Conservation (phyloP, 1,140 invertebrate genomes). For the Aleiodes sp. region DNA sequence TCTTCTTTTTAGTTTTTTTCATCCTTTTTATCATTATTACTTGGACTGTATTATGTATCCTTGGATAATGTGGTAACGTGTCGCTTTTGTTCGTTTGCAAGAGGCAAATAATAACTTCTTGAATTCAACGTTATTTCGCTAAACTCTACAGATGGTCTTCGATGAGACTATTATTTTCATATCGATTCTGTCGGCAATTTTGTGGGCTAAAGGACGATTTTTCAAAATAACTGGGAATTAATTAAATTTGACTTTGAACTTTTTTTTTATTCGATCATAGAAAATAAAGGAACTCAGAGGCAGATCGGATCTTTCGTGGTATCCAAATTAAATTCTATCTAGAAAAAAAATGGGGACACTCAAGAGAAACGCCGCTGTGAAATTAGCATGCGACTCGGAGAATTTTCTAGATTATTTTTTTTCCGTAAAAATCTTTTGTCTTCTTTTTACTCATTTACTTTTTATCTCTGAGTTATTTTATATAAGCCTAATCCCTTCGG, state of each 20-base stretch:
- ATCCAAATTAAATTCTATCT: conserved; percentile 34
- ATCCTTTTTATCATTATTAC: conserved; percentile 13
- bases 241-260: conserved; percentile 22
- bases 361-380: conserved; percentile 25
- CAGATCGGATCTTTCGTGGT: conserved; percentile 29
- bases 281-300: conserved; percentile 28
- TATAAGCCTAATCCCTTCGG: conserved; percentile 54
- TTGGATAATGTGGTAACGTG: conserved; percentile 30
- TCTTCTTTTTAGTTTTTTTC: background rate
- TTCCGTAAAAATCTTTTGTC: conserved; percentile 16
- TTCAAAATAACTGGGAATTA: conserved; percentile 22
- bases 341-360: conserved; percentile 12
- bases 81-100: no score
- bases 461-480: conserved; percentile 21
- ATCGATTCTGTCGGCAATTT: conserved; percentile 13
- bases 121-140: background rate
- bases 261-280: background rate
- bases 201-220: background rate
- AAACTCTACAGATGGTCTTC: background rate
- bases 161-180: background rate
- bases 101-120: background rate
- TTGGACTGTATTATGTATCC: conserved; percentile 29
- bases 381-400: conserved; percentile 57
- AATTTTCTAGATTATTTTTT: conserved; percentile 46
- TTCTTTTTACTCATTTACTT: conserved; percentile 26